These are phyloP conservation scores for Cacoxenus indagator DNA, from an alignment of 2,888 invertebrate species.

Conservation along the genomic window DNA sequence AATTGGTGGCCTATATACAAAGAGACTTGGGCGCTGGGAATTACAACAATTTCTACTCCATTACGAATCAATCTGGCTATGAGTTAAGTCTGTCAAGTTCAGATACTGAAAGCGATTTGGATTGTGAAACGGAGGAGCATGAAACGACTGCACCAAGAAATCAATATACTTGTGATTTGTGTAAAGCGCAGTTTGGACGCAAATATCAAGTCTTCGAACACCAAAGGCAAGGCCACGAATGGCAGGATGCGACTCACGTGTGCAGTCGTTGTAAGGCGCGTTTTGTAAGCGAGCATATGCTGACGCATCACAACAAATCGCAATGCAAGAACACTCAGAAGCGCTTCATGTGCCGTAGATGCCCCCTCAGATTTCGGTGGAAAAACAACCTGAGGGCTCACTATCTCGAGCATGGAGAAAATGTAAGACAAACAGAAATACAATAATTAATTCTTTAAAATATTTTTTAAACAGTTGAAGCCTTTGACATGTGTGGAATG, in stretches of 20 bases:
- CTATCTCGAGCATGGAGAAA: conserved; percentile 35
- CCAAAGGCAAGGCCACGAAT: conserved; percentile 56
- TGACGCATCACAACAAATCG: conserved; percentile 72
- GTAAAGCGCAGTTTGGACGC: conserved; percentile 57
- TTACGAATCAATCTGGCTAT: conserved; percentile 66
- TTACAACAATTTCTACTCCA: conserved; percentile 66
- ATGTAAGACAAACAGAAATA: conserved; percentile 41
- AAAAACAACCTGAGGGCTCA: conserved; percentile 64
- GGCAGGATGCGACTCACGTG: conserved; percentile 72
- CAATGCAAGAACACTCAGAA: conserved; percentile 66
- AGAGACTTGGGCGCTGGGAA: conserved; percentile 51
- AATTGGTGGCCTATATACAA: conserved; percentile 47
- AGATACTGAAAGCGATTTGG: conserved; percentile 50
- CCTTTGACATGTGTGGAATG: conserved; percentile 47
- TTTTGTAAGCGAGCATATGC: conserved; percentile 72
- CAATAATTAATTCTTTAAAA: background rate
- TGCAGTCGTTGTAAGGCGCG: conserved; percentile 74
- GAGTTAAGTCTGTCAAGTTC: conserved; percentile 66
- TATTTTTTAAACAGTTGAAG: background rate
- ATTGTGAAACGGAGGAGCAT: conserved; percentile 40
- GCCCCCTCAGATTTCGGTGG: conserved; percentile 68
- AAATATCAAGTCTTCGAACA: conserved; percentile 66
- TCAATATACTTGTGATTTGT: conserved; percentile 60
- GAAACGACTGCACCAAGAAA: background rate
- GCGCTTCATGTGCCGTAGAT: conserved; percentile 63